Evolutionary conservation across 2,888 invertebrate species (phyloP).

Genomic region (Mechanitis messenoides): DNA sequence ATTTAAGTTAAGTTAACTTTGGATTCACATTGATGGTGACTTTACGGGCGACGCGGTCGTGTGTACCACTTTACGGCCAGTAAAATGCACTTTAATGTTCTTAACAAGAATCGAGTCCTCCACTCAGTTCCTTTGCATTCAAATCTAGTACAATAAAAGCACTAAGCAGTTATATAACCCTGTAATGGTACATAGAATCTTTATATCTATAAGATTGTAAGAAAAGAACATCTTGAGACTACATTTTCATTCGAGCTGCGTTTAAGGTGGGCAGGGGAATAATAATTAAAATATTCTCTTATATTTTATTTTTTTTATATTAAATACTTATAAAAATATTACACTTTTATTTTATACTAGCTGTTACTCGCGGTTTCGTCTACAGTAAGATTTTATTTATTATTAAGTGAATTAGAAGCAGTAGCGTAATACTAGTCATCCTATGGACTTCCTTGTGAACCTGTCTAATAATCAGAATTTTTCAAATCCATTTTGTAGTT

Average conservation of each 20-base stretch:
- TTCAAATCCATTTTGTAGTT: too few species aligned
- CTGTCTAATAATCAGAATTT: too few species aligned
- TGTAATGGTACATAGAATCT: constrained; percentile 18
- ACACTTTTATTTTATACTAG: too few species aligned
- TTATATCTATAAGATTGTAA: constrained; percentile 24
- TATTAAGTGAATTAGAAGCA: too few species aligned
- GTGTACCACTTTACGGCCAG: constrained; percentile 33
- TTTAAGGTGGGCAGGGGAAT: constrained; percentile 19
- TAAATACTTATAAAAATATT: too few species aligned
- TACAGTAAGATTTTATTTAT: too few species aligned
- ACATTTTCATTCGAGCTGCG: constrained; percentile 23
- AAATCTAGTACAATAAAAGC: constrained; percentile 26
- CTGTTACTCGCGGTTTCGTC: too few species aligned
- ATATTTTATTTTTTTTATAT: constrained; percentile 7
- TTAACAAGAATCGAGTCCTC: constrained; percentile 29
- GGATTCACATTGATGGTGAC: constrained; percentile 26
- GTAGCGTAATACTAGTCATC: too few species aligned
- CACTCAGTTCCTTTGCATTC: constrained; percentile 27
- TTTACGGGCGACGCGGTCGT: constrained; percentile 31
- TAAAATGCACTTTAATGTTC: constrained; percentile 35
- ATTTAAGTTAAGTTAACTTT: constrained; percentile 17
- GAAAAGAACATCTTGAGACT: constrained; percentile 22
- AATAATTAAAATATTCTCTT: constrained; percentile 17
- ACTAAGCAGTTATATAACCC: constrained; percentile 26
- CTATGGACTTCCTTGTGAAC: too few species aligned